A percentile compares a stretch with the other conserved stretches of the same genome.
Conservation (phyloP, 2,888 invertebrate species). For the Polydesmus complanatus region DNA sequence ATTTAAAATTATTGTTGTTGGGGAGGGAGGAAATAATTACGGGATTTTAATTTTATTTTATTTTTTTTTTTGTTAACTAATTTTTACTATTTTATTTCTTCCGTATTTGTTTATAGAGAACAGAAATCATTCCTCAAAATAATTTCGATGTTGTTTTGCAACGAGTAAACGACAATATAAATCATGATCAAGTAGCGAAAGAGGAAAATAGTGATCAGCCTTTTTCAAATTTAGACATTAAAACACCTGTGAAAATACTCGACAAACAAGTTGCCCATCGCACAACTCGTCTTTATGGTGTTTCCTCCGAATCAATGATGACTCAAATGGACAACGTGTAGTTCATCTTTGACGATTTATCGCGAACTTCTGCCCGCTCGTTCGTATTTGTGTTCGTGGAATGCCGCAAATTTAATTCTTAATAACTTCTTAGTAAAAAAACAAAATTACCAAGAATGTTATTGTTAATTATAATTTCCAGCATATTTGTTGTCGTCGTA, state of each 20-base stretch:
- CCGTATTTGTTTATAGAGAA: neutral
- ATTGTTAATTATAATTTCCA: neutral
- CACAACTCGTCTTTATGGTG: neutral
- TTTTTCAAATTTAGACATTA: neutral
- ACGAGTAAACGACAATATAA: neutral
- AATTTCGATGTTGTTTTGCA: neutral
- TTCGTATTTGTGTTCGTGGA: too few relatives aligned
- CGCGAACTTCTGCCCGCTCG: too few relatives aligned
- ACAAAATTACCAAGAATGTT: too few relatives aligned
- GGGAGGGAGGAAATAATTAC: too few relatives aligned
- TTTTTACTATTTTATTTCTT: neutral
- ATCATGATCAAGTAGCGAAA: neutral
- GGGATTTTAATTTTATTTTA: neutral
- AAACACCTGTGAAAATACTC: neutral
- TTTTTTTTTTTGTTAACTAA: neutral
- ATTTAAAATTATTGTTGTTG: neutral
- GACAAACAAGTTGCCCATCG: neutral
- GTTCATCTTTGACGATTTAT: too few relatives aligned
- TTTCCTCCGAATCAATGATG: neutral
- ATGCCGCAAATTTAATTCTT: too few relatives aligned
- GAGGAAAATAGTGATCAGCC: neutral
- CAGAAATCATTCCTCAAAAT: neutral
- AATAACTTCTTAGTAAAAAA: too few relatives aligned
- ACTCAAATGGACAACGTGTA: too few relatives aligned
- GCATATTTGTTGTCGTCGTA: neutral